Conservation (phyloP, 2,888 invertebrate genomes). For the Lasioglossum villosulum region DNA sequence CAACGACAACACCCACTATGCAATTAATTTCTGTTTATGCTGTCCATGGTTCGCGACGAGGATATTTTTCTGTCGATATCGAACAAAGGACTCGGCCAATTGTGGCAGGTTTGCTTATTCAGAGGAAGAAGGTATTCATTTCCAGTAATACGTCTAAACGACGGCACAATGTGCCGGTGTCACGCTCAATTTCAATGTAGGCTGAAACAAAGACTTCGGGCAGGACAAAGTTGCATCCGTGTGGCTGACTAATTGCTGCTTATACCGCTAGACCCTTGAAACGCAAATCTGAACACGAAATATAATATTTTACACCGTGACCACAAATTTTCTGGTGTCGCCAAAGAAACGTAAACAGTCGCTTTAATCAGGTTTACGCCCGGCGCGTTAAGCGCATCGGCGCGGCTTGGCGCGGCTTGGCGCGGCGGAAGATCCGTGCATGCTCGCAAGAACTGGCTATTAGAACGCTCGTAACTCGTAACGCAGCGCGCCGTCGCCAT, state of each 20-base stretch:
- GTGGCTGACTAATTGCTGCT: background rate
- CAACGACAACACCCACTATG: background rate
- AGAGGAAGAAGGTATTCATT: background rate
- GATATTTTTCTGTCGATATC: background rate
- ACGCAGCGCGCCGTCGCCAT: slow-evolving; percentile 1
- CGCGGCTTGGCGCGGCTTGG: too few relatives aligned
- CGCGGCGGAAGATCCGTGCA: background rate
- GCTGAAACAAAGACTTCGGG: background rate
- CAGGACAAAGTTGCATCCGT: background rate
- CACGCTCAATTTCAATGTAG: background rate
- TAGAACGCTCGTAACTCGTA: slow-evolving; percentile 10
- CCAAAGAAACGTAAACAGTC: background rate
- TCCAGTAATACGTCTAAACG: background rate
- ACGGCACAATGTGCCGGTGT: background rate
- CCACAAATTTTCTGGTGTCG: background rate
- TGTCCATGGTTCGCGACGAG: background rate
- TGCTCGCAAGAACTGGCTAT: background rate
- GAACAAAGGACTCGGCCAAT: background rate
- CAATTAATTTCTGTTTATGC: slow-evolving; percentile 16
- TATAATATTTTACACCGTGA: background rate
- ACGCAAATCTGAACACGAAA: background rate
- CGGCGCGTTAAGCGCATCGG: background rate
- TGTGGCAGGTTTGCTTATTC: background rate
- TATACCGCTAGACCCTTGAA: background rate
- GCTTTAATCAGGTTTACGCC: background rate